These are phyloP conservation scores for Heterodera carotae DNA, from an alignment of 1,140 invertebrate genomes.

Conservation along the genomic window DNA sequence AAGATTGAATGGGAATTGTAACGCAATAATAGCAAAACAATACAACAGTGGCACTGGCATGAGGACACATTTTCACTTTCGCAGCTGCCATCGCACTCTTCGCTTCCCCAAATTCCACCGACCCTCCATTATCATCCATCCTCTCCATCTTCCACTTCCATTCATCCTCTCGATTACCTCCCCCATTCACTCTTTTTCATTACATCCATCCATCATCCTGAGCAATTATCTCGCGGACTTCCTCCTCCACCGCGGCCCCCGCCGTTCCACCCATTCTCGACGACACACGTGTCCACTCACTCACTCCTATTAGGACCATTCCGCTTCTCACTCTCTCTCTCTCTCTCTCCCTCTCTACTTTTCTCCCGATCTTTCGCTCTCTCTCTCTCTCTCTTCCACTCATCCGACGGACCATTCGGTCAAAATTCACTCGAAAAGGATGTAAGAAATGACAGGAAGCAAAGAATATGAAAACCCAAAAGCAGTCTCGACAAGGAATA, in stretches of 20 bases:
- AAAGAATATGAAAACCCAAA: not conserved
- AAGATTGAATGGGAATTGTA: not conserved
- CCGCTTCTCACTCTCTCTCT: no score
- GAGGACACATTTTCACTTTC: not conserved
- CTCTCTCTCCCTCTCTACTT: no score
- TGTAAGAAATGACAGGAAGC: not conserved
- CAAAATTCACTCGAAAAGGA: not conserved
- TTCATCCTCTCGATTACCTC: conserved; percentile 9
- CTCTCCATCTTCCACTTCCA: not conserved
- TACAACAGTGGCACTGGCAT: not conserved
- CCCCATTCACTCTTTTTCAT: not conserved
- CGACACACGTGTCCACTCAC: conserved; percentile 3
- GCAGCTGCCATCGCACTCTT: conserved; percentile 12
- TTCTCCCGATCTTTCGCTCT: no score
- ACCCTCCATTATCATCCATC: not conserved
- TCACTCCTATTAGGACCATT: not conserved
- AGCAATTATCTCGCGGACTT: conserved; percentile 15
- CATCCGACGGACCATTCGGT: not conserved
- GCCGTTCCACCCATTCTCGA: no score
- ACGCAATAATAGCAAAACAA: not conserved
- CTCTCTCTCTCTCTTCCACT: not conserved
- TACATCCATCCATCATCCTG: conserved; percentile 2
- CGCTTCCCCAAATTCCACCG: not conserved
- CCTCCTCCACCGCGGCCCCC: no score
- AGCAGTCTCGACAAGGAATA: not conserved